Evolutionary conservation across 2,888 invertebrate species (phyloP).

Genomic region (Neelides folsomi): DNA sequence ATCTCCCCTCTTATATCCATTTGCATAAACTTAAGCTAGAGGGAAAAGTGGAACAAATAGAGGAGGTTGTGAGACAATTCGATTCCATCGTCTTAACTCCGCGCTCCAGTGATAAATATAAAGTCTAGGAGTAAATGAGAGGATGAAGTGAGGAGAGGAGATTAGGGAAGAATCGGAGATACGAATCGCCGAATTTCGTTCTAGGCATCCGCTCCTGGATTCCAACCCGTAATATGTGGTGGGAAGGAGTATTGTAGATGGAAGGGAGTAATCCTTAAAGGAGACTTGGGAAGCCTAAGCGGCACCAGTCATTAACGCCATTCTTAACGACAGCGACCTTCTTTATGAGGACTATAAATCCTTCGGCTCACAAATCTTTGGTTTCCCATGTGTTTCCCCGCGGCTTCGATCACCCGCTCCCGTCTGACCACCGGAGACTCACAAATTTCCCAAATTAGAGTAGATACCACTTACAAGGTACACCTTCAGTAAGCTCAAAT

Average conservation of each 20-base stretch:
- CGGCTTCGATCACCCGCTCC: neutral
- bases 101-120: slow-evolving; percentile 1
- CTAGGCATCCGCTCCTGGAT: too few species aligned
- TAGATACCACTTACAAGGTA: neutral
- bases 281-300: slow-evolving; percentile 15
- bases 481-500: too few species aligned
- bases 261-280: slow-evolving; percentile 7
- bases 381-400: slow-evolving; percentile 12
- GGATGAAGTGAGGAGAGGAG: neutral
- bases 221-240: too few species aligned
- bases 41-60: neutral
- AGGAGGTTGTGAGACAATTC: slow-evolving; percentile 15
- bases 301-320: slow-evolving; percentile 31
- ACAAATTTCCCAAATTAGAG: slow-evolving; percentile 9
- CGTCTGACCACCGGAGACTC: slow-evolving; percentile 5
- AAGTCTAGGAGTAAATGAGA: neutral
- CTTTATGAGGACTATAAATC: slow-evolving; percentile 29
- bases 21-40: neutral
- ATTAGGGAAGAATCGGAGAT: slow-evolving; percentile 3
- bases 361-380: slow-evolving; percentile 23
- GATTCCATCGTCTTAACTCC: slow-evolving; percentile 16
- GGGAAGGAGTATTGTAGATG: slow-evolving; percentile 6
- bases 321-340: slow-evolving; percentile 28
- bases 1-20: neutral
- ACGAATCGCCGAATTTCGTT: neutral